phyloP scores from a whole-genome alignment of 2,888 invertebrate species.

The Aricia artaxerxes region DNA sequence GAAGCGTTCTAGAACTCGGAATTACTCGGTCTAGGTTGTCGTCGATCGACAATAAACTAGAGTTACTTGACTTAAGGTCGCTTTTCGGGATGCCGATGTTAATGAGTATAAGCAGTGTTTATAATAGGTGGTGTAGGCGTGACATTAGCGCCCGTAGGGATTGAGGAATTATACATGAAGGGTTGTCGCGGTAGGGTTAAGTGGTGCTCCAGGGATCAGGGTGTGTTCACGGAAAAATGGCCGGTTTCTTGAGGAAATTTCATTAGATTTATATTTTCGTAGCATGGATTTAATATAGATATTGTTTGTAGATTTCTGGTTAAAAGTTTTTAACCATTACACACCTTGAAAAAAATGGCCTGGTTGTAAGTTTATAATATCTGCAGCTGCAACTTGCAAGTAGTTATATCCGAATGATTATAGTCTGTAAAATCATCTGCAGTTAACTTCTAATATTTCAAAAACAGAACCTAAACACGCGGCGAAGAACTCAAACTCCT shows the following conservation, averaged over 20 bases:
- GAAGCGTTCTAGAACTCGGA: slow-evolving; percentile 66
- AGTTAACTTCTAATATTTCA: not conserved
- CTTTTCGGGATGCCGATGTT: slow-evolving; percentile 40
- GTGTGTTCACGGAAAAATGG: slow-evolving; percentile 65
- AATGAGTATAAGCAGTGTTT: slow-evolving; percentile 61
- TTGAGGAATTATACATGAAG: slow-evolving; percentile 74
- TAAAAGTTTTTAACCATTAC: not conserved
- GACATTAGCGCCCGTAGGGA: slow-evolving; percentile 74
- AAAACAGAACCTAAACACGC: slow-evolving; percentile 3
- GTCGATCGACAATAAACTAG: slow-evolving; percentile 45
- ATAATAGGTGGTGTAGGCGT: slow-evolving; percentile 71
- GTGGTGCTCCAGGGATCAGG: slow-evolving; percentile 43
- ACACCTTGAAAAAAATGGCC: not conserved
- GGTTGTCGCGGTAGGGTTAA: slow-evolving; percentile 71
- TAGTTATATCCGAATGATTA: not conserved
- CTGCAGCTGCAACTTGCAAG: not conserved
- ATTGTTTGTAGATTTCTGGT: not conserved
- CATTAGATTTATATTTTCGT: not conserved
- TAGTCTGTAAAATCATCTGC: not conserved
- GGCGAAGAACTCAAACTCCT: not conserved
- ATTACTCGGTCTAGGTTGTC: slow-evolving; percentile 57
- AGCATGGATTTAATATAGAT: not conserved
- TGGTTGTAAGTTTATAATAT: not conserved
- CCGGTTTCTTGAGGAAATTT: slow-evolving; percentile 40
- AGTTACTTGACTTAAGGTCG: slow-evolving; percentile 37